Evolutionary conservation across 2,113 vertebrate species (phyloP), one percentile per base, ranked within the genome.

Genomic region (Psittacus erithacus): DNA sequence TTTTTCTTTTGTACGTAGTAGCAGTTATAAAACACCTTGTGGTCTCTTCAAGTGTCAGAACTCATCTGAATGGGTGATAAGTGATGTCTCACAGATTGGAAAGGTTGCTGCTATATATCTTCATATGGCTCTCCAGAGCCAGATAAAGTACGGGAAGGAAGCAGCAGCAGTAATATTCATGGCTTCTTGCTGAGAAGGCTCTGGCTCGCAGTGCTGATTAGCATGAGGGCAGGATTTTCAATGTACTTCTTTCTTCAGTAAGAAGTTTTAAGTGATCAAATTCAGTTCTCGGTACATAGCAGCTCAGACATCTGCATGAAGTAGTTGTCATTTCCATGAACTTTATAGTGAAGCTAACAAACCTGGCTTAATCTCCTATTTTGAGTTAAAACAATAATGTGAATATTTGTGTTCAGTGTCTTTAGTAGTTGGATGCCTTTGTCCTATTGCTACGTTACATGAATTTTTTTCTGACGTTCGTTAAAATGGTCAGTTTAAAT

Each of bases 81-180:
- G 92, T 41, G 65, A 39, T 82, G 52, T 84, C 80, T 79, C 0
- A 0, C 35, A 80, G 63, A 39, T 60, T 60, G 38, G 81, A 87
- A 76, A 85, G 52, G 74, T 87, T 95, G 86, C 81, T 79, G 86
- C 62, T 89, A 5, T 89, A 25, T 43, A 79, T 89, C 86, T 91
- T 85, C 24, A 41, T 35, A 33, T 47, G 55, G 47, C 74, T 79
- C 84, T 92, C 55, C n/a, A 73, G 78, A 89, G 81, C 57, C 41
- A 73, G 65, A 82, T 84, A 55, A 85, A 95, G 64, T 79, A 73
- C 0, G 0, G 31, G 75, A 86, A 71, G 24, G 50, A 60, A 65
- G 41, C 41, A 75, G 50, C 55, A 74, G 83, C 68, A 80, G 47
- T 33, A 75, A 68, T 79, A 68, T 39, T 81, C 19, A 3, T 60